These are phyloP conservation scores for Dasyornis broadbenti DNA, from an alignment of 2,113 vertebrate genomes.

Conservation along the genomic window DNA sequence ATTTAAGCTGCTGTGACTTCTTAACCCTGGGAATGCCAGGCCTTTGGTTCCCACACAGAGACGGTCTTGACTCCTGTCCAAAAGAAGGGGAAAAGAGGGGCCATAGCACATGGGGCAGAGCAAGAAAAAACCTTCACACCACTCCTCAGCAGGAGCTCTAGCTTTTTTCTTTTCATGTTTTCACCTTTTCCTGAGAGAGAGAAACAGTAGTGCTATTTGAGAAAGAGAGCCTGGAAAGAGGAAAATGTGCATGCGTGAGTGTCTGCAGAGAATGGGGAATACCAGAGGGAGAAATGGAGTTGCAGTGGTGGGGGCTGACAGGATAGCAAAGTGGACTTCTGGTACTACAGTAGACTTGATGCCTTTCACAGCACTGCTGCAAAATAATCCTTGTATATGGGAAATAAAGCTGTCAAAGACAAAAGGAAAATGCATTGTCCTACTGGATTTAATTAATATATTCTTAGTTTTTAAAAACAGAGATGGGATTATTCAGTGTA, in stretches of 20 bases:
- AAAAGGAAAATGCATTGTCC: neutral
- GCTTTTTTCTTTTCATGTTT: neutral
- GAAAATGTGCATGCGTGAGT: neutral
- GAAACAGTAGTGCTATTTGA: neutral
- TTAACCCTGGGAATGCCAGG: rapidly evolving
- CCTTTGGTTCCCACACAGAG: neutral
- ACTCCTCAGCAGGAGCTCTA: neutral
- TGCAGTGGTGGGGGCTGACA: neutral
- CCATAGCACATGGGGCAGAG: neutral
- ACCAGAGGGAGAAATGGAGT: neutral
- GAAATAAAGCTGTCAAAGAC: neutral
- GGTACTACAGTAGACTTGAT: neutral
- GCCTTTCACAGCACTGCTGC: neutral
- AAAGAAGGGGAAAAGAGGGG: neutral
- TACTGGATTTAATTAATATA: neutral
- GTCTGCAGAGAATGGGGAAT: neutral
- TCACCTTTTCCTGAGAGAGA: neutral
- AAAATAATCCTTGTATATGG: neutral
- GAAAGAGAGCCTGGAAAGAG: neutral
- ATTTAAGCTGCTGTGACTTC: neutral
- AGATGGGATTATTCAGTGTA: neutral
- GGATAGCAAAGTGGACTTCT: neutral
- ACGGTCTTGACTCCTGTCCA: neutral
- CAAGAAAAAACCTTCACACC: neutral
- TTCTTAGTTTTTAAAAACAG: neutral